phyloP scores from a whole-genome alignment of 2,113 vertebrate species.

The Carettochelys insculpta region DNA sequence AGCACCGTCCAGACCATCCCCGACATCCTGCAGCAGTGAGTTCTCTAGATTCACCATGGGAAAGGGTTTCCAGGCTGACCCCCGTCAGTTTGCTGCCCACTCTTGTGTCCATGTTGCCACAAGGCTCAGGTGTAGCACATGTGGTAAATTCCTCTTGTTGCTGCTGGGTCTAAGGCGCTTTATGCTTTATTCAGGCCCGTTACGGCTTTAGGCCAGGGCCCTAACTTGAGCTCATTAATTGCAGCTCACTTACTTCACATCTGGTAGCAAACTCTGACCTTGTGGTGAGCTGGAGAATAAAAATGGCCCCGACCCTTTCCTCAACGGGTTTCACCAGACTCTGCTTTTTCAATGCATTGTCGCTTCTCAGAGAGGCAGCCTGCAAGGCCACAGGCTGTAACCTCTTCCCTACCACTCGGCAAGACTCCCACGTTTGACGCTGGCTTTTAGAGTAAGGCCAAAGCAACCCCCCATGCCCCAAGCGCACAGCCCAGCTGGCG shows the following conservation, averaged over 20 bases:
- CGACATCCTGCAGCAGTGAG: background rate
- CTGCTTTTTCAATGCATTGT: background rate
- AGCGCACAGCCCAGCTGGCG: background rate
- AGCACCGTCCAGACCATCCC: too few species aligned
- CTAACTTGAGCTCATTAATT: background rate
- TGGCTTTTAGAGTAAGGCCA: background rate
- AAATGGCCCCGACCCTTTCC: background rate
- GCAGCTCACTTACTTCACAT: background rate
- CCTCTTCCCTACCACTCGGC: background rate
- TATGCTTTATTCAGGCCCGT: background rate
- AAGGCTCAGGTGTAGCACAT: background rate
- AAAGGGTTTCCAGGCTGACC: background rate
- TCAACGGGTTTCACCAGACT: background rate
- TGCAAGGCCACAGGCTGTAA: background rate
- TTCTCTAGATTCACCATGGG: background rate
- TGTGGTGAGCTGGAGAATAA: background rate
- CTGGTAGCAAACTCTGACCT: background rate
- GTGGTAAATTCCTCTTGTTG: background rate
- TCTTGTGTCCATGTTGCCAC: background rate
- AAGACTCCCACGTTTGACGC: background rate
- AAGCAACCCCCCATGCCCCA: background rate
- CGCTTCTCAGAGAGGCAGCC: background rate
- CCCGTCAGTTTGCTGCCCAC: background rate
- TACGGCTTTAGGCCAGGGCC: background rate
- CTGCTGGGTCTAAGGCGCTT: background rate